Evolutionary conservation across 2,888 invertebrate species (phyloP), one percentile per base, ranked within the genome.

Genomic region (Nomada ferruginata): DNA sequence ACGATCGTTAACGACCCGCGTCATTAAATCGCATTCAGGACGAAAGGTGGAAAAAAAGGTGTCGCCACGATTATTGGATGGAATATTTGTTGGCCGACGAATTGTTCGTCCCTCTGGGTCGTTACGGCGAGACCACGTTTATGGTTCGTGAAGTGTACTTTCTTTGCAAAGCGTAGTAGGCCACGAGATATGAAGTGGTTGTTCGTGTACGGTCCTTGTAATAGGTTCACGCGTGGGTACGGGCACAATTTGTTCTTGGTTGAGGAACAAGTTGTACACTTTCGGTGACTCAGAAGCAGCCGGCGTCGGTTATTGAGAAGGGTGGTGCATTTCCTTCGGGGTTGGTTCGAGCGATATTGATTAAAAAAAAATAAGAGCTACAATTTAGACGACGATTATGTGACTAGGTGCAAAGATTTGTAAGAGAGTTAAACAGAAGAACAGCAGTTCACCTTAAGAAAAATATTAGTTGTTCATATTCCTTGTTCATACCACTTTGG

Each of bases 151-250:
- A 59, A 52, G 7, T 36, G 36, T 36, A 36, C 36, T 20, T 60
- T 60, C 36, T 23, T 18, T 18, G 13, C 23, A 47, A 23, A 44
- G 47, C 10, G 20, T 47, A 29, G 59, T 29, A 47, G 20, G 29
- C 47, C 29, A 29, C 57, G 29, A 59, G 57, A 70, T 70, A 36
- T 4, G 70, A 60, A 52, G 60, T 36, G 60, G 20, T 70, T 15
- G 36, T 36, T 0, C 0, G 50, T 50, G 50, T 50, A 23, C 57
- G 57, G 18, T 70, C 2, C 2, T 15, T 23, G 36, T 23, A 23
- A 71, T 71, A 71, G 52, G 29, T 71, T 11, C 18, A 52, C 70
- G 60, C 70, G 60, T 71, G 70, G 52, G 52, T 71, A 71, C 18
- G 20, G 36, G 36, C 36, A 36, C 52, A 42, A 71, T 71, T 71